Evolutionary conservation across 1,140 invertebrate species (phyloP).

Genomic region (Sycophila sp.): DNA sequence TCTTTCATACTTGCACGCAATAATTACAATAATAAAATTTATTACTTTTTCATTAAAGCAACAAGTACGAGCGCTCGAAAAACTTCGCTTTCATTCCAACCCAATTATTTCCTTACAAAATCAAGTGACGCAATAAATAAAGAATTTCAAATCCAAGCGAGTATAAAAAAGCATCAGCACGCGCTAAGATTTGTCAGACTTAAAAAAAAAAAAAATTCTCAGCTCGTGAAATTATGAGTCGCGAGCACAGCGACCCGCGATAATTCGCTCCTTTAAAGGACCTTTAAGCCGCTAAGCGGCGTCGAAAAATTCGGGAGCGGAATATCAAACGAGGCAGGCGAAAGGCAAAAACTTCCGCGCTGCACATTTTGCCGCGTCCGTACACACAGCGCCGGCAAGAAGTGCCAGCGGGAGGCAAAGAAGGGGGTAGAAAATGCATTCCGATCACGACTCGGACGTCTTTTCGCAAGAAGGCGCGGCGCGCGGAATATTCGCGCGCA

Average conservation of each 20-base stretch:
- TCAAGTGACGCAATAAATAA: too few relatives aligned
- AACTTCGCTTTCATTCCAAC: too few relatives aligned
- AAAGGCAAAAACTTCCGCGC: background rate
- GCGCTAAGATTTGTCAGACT: too few relatives aligned
- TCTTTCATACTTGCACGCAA: too few relatives aligned
- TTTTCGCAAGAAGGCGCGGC: slow-evolving; percentile 37
- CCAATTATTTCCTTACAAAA: too few relatives aligned
- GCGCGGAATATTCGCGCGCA: slow-evolving; percentile 44
- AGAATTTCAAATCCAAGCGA: too few relatives aligned
- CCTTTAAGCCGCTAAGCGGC: slow-evolving; percentile 6
- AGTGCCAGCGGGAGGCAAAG: background rate
- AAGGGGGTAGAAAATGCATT: slow-evolving; percentile 34
- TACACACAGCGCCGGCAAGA: background rate
- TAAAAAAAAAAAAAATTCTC: background rate
- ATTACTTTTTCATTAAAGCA: too few relatives aligned
- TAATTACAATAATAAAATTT: too few relatives aligned
- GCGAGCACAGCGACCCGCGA: background rate
- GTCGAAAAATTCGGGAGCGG: slow-evolving; percentile 4
- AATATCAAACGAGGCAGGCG: background rate
- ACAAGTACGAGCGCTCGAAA: too few relatives aligned
- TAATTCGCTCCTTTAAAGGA: slow-evolving; percentile 11
- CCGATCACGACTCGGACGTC: slow-evolving; percentile 52
- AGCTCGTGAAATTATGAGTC: background rate
- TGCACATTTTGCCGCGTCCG: background rate
- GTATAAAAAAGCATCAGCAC: too few relatives aligned